These are phyloP conservation scores for Tetranychus truncatus DNA, from an alignment of 2,888 invertebrate species.

Conservation along the genomic window DNA sequence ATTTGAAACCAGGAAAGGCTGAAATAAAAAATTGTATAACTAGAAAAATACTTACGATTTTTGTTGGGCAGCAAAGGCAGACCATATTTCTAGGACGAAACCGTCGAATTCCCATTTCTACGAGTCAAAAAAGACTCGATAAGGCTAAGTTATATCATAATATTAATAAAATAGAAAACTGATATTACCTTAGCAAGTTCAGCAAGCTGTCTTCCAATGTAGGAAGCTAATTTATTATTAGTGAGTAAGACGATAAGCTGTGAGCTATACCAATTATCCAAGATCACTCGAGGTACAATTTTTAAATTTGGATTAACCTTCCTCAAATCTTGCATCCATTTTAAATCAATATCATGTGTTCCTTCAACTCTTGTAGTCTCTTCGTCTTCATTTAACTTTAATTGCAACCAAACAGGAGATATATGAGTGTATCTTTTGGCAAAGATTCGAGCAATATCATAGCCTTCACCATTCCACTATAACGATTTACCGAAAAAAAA, in stretches of 20 bases:
- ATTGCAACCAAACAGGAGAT: slow-evolving; percentile 86
- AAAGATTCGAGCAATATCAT: slow-evolving; percentile 75
- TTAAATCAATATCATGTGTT: slow-evolving; percentile 59
- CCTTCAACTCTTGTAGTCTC: slow-evolving; percentile 16
- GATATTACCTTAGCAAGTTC: slow-evolving; percentile 39
- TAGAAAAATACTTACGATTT: slow-evolving; percentile 31
- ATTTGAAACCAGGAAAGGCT: too few relatives aligned
- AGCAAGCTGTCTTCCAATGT: slow-evolving; percentile 48
- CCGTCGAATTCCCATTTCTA: slow-evolving; percentile 69
- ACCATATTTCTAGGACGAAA: slow-evolving; percentile 72
- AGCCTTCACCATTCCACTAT: slow-evolving; percentile 94
- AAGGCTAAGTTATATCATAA: background rate
- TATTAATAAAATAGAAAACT: slow-evolving; percentile 31
- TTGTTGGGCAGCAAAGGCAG: slow-evolving; percentile 44
- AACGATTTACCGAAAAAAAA: slow-evolving; percentile 63
- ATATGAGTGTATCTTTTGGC: slow-evolving; percentile 66
- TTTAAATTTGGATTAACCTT: slow-evolving; percentile 34
- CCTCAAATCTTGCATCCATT: slow-evolving; percentile 57
- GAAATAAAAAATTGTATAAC: background rate
- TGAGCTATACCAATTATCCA: slow-evolving; percentile 63
- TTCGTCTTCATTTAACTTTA: slow-evolving; percentile 41
- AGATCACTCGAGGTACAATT: slow-evolving; percentile 59
- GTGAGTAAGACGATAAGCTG: slow-evolving; percentile 51
- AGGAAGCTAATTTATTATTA: slow-evolving; percentile 27
- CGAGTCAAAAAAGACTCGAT: background rate